Base-by-base conservation (phyloP, 2,797 vertebrate species). In the Bufotes viridis region DNA sequence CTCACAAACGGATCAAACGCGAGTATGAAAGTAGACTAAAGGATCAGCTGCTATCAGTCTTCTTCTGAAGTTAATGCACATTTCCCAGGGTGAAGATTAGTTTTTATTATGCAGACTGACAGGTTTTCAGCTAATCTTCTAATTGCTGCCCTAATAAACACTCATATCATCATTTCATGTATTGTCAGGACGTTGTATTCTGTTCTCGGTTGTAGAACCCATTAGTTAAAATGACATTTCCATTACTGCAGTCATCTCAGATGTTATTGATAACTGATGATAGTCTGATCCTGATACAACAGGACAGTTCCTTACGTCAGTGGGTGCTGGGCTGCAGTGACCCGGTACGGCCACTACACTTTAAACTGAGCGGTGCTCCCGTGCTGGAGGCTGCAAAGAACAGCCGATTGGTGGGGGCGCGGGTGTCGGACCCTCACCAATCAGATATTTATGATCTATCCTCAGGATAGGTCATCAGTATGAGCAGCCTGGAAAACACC, bases 121-220 rank as follows among this genome's bases (percentile, higher is more conserved):
- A 61, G 22, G 10, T 49, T 84, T 81, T 70, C 34, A 55, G 53
- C 60, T 85, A 81, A 84, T 82, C 60, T 63, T 26, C 18, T 83
- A 87, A 78, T 34, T 87, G 70, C 51, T 87, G 57, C 29, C 61
- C 24, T 69, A 69, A 20, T 88, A 72, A 15, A 69, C 55, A 24
- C 2, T 76, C 29, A 24, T 22, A 74, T 74, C 3, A 72, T 15
- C 7, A 80, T 24, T 87, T 74, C n/a, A 60, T 61, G 5, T 61
- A 70, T 60, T 72, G 34, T 60, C 22, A 61, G 22, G 57, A 20
- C 76, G 58, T 75, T 75, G 57, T 60, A 34, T 60, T 29, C 22
- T 58, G 15, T 42, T 74, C 8, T 15, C 15, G 42, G 15, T 20
- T 74, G 17, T 74, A 29, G 14, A 72, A 42, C 29, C 24, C 69